Percentiles rank a stretch among this genome's conserved stretches.
Evolutionary conservation across 2,888 invertebrate genomes (phyloP).

Genomic region (Hypena proboscidalis): DNA sequence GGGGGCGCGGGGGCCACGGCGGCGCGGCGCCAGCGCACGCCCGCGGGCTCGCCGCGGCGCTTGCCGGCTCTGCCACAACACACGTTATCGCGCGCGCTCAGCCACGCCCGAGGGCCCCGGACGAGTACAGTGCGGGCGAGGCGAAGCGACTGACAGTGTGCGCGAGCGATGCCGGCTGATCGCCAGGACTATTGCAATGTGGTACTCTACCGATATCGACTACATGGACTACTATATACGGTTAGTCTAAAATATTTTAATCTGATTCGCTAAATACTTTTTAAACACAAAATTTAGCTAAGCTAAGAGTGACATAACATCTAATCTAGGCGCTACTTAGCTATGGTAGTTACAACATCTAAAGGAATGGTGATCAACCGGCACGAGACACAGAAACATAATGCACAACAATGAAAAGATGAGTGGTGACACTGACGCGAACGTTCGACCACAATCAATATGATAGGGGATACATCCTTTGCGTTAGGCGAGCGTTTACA

Average conservation of each 20-base stretch:
- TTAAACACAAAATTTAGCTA: conserved; percentile 18
- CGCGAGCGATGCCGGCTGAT: conserved; percentile 38
- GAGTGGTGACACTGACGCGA: conserved; percentile 18
- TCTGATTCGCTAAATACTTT: no score
- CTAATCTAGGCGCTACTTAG: conserved; percentile 14
- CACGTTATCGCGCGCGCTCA: conserved; percentile 34
- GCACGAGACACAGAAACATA: conserved; percentile 25
- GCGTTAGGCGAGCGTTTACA: conserved; percentile 2
- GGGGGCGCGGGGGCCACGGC: conserved; percentile 62
- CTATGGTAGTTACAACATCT: conserved; percentile 6
- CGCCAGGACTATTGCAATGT: no score
- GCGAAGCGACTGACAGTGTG: conserved; percentile 59
- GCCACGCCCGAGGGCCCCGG: conserved; percentile 17
- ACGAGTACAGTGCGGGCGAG: conserved; percentile 57
- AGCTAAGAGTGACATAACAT: conserved; percentile 23
- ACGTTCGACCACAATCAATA: conserved; percentile 9
- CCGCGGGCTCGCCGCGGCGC: conserved; percentile 56
- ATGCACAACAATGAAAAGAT: conserved; percentile 35
- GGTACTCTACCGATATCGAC: no score
- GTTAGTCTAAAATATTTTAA: no score
- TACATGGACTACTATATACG: no score
- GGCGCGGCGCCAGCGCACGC: conserved; percentile 70
- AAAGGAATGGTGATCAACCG: conserved; percentile 31
- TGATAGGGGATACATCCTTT: not conserved
- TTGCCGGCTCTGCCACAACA: conserved; percentile 60